These are phyloP conservation scores for Caenorhabditis sp. DNA, from an alignment of 2,888 invertebrate genomes.

Conservation along the genomic window DNA sequence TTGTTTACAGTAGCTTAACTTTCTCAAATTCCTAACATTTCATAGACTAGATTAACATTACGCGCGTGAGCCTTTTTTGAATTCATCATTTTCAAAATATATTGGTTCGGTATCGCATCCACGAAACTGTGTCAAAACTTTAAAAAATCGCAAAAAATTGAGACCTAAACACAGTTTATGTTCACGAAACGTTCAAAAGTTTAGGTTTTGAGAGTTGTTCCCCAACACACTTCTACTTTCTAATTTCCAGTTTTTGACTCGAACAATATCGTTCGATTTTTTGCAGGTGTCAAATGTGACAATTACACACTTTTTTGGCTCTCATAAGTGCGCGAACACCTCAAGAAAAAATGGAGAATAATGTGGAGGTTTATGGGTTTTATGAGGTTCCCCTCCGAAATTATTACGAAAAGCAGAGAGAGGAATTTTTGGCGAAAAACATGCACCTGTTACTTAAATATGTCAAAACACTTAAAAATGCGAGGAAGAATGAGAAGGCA, in stretches of 20 bases:
- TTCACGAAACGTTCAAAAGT: too few species aligned
- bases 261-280: background rate
- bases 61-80: too few species aligned
- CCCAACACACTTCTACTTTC: background rate
- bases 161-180: too few species aligned
- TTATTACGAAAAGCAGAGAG: background rate
- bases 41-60: too few species aligned
- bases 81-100: too few species aligned
- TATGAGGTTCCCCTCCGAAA: background rate
- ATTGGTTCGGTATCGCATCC: too few species aligned
- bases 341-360: background rate
- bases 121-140: too few species aligned
- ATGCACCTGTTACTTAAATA: background rate
- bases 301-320: background rate
- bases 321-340: background rate
- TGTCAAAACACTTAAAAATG: too few species aligned
- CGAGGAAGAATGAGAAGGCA: constrained; percentile 8
- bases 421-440: background rate
- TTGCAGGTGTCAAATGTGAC: background rate
- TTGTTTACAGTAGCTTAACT: too few species aligned
- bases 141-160: too few species aligned
- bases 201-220: too few species aligned
- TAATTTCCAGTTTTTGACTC: background rate
- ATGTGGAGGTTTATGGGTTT: background rate
- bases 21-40: too few species aligned